Percentiles rank a stretch among this genome's conserved stretches.
Conservation (phyloP, 2,797 vertebrate species). For the Rhabdophis nuchalis region DNA sequence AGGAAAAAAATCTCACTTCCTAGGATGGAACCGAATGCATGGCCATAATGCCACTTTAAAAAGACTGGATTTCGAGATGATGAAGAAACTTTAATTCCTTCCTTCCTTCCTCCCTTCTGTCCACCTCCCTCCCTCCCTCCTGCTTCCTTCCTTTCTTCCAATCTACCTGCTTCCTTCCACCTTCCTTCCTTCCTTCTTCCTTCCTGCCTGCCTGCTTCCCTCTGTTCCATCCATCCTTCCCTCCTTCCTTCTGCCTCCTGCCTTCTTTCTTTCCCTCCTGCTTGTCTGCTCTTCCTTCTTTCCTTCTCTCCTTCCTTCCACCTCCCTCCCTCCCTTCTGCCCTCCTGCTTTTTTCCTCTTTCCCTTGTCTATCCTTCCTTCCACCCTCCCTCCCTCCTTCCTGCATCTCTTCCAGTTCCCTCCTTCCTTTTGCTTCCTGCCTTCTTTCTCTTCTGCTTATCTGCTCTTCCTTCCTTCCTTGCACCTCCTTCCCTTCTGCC, state of each 20-base stretch:
- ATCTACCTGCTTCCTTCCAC: no score
- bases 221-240: no score
- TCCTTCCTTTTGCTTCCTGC: fast-evolving
- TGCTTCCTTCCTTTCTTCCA: not conserved
- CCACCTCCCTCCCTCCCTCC: no score
- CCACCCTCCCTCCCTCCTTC: not conserved
- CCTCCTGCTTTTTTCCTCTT: not conserved
- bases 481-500: no score
- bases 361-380: no score
- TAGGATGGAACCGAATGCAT: not conserved
- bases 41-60: not conserved
- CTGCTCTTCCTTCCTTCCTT: no score
- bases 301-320: no score
- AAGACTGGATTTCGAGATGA: not conserved
- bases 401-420: not conserved
- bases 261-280: no score
- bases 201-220: not conserved
- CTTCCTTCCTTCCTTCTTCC: no score
- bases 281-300: not conserved
- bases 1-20: not conserved
- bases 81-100: not conserved
- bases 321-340: not conserved
- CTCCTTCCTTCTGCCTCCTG: not conserved
- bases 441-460: not conserved
- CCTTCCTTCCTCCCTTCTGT: not conserved